Evolutionary conservation across 2,888 invertebrate species (phyloP).

Genomic region (Lymantria monacha): DNA sequence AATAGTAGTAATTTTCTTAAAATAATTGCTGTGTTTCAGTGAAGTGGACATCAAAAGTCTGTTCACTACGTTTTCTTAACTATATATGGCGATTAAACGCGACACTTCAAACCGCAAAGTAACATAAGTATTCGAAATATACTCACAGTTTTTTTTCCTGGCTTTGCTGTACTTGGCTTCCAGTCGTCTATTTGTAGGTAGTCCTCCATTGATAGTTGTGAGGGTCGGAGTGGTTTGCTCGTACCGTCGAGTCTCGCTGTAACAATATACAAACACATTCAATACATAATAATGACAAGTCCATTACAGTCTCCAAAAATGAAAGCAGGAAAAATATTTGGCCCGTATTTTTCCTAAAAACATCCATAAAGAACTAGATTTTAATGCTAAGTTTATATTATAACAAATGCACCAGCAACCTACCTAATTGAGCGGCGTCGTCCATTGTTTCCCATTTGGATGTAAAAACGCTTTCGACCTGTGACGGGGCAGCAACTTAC

Average conservation of each 20-base stretch:
- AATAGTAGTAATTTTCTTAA: not conserved
- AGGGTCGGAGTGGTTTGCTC: constrained; percentile 86
- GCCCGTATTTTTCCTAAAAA: not conserved
- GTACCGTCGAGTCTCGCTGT: constrained; percentile 96
- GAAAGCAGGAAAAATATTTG: not conserved
- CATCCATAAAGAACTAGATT: not conserved
- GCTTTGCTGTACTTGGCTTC: constrained; percentile 81
- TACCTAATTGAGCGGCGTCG: constrained; percentile 92
- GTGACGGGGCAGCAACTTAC: constrained; percentile 67
- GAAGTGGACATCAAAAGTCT: constrained; percentile 13
- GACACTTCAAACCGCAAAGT: not conserved
- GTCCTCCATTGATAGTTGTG: constrained; percentile 92
- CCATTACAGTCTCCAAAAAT: not conserved
- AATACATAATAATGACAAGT: constrained; percentile 16
- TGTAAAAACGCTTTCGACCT: constrained; percentile 78
- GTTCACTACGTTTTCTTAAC: constrained; percentile 33
- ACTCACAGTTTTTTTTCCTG: constrained; percentile 95
- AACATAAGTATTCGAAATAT: constrained; percentile 10
- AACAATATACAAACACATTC: constrained; percentile 59
- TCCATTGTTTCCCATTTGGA: constrained; percentile 94
- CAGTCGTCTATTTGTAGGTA: constrained; percentile 94
- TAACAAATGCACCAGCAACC: constrained; percentile 67
- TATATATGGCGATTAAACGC: constrained; percentile 27
- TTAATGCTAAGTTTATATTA: constrained; percentile 1
- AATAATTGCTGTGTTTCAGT: not conserved